Conservation (phyloP, 2,888 invertebrate genomes). For the Alloscopus bannaensis region DNA sequence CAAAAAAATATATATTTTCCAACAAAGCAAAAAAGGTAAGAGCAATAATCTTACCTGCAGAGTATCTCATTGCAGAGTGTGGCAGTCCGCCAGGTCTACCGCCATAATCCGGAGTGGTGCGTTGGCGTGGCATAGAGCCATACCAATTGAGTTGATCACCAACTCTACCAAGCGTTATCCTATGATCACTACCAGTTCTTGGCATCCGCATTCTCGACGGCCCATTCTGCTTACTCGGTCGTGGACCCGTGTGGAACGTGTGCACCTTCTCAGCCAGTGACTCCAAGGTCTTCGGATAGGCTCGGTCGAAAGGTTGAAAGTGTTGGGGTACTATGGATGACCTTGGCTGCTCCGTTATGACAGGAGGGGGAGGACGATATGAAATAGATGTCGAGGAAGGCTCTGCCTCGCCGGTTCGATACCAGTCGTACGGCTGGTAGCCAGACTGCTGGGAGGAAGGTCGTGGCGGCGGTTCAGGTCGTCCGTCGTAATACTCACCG, state of each 20-base stretch:
- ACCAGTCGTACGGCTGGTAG: conserved; percentile 71
- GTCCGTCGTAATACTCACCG: conserved; percentile 70
- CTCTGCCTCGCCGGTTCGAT: conserved; percentile 59
- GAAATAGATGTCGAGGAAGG: conserved; percentile 78
- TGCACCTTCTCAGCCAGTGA: conserved; percentile 95
- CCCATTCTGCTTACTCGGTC: conserved; percentile 69
- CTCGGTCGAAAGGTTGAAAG: conserved; percentile 91
- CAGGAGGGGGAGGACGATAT: conserved; percentile 86
- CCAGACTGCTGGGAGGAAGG: conserved; percentile 71
- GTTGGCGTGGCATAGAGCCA: conserved; percentile 72
- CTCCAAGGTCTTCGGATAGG: conserved; percentile 91
- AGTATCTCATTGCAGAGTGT: conserved; percentile 67
- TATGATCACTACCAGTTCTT: conserved; percentile 94
- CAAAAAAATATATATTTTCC: too few species aligned
- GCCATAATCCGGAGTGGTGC: conserved; percentile 54
- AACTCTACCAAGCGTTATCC: conserved; percentile 75
- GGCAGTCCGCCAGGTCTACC: conserved; percentile 61
- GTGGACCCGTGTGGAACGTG: conserved; percentile 84
- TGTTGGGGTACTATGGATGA: conserved; percentile 82
- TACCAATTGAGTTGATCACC: conserved; percentile 70
- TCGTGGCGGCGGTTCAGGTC: conserved; percentile 69
- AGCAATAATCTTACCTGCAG: conserved; percentile 71
- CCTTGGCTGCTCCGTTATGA: conserved; percentile 94
- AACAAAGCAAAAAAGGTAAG: too few species aligned
- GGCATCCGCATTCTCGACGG: conserved; percentile 76